phyloP scores from a whole-genome alignment of 2,888 invertebrate genomes.

The Ditylenchus weischeri region DNA sequence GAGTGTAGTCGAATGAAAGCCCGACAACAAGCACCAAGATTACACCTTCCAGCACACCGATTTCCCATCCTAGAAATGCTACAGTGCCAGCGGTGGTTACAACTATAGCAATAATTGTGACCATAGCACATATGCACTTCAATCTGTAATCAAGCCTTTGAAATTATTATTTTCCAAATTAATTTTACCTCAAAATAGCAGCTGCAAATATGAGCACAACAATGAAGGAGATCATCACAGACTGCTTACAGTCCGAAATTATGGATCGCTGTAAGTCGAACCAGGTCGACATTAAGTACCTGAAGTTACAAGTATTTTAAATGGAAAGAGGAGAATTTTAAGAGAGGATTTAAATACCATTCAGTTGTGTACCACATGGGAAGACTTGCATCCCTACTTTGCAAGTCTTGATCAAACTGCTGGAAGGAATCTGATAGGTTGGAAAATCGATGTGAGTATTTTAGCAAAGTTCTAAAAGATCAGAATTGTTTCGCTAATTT shows the following conservation, averaged over 20 bases:
- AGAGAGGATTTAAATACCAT: slow-evolving; percentile 34
- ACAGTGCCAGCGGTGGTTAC: slow-evolving; percentile 48
- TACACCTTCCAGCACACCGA: slow-evolving; percentile 57
- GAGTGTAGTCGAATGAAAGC: slow-evolving; percentile 57
- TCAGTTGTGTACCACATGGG: slow-evolving; percentile 53
- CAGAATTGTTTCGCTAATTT: too few species aligned
- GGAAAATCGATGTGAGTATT: slow-evolving; percentile 50
- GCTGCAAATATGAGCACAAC: slow-evolving; percentile 53
- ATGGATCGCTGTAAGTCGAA: slow-evolving; percentile 54
- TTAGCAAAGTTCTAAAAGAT: slow-evolving; percentile 19
- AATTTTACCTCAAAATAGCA: slow-evolving; percentile 38
- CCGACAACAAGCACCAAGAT: slow-evolving; percentile 57
- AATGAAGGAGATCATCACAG: slow-evolving; percentile 45
- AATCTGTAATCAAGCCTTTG: background rate
- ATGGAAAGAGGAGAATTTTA: background rate
- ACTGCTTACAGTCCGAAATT: slow-evolving; percentile 51
- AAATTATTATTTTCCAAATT: background rate
- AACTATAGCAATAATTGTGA: slow-evolving; percentile 38
- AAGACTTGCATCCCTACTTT: slow-evolving; percentile 10
- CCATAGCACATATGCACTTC: slow-evolving; percentile 10
- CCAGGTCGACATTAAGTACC: slow-evolving; percentile 43
- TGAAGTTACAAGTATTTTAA: background rate
- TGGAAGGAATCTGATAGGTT: slow-evolving; percentile 44
- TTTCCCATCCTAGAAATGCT: slow-evolving; percentile 49
- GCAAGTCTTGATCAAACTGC: slow-evolving; percentile 12